Base-by-base conservation (phyloP, 2,113 vertebrate genomes). In the Leiothrix lutea region DNA sequence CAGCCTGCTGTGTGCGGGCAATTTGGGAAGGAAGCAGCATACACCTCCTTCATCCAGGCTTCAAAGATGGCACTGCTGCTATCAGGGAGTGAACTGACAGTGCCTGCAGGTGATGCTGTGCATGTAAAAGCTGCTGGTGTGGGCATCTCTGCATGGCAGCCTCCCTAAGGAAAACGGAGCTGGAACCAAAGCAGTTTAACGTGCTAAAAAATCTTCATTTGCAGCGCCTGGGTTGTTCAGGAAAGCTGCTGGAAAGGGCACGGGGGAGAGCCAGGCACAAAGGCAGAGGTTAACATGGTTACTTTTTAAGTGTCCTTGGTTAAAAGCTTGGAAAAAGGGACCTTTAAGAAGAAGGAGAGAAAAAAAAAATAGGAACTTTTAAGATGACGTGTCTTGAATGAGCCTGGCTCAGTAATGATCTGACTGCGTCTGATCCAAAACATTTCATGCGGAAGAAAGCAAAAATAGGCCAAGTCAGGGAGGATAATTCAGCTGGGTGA, bases 381-480 rank as follows among this genome's bases (percentile, higher is more conserved):
- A 79, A 67, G 84, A 69, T 91, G 83, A 92, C 4, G 33, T 95
- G 80, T 90, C 70, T 95, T 65, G 91, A 88, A 92, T 66, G 86
- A 96, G 80, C 65, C 2, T 4, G 20, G 78, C 86, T 91, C 17
- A 4, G 61, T 91, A 91, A 81, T 92, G 80, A 80, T 87, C 83
- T 72, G 80, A 13, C 72, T 87, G 91, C 0, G 0, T 87, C 87
- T 56, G 80, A 93, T 92, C 82, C 80, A 33, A 75, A 94, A 28
- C 66, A 57, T 91, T 87, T 87, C 93, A 91, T 77, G 89, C 12
- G 25, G 93, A 97, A 95, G 93, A 95, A 95, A 91, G 93, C 65
- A 90, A 94, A 97, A 97, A 89, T 87, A 95, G 93, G 95, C 89
- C 95, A 97, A 97, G 95, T 94, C 80, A 45, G 89, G 69, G 82